Evolutionary conservation across 2,888 invertebrate species (phyloP), one percentile per base, ranked within the genome.

Genomic region (Habroteleia sp.): DNA sequence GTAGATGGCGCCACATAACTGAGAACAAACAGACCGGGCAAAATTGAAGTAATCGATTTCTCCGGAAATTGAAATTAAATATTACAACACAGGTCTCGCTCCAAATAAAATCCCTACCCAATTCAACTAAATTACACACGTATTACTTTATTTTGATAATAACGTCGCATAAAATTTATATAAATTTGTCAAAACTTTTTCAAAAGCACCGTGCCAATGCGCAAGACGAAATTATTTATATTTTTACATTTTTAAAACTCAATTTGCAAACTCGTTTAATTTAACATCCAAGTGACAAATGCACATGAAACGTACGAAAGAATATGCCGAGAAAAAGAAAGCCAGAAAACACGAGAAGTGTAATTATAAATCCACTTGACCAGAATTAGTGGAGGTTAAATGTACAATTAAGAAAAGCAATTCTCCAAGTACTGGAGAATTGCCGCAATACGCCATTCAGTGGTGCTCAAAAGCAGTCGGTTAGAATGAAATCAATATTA

Each of bases 321-420:
- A 48, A 48, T 20, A 11, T n/a, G 8, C 11, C 2, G 11, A 35
- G 35, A 44, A 65, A 54, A 37, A 62, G 8, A 52, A 63, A 33
- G 31, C 16, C 29, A 44, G 25, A 39, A 54, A 20, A 58, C 16
- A 23, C 29, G n/a, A n/a, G 16, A 39, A 58, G 62, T 39, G 69
- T 44, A 72, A 76, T 71, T 63, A 58, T 48, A 33, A 50, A 46
- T 41, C 42, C 76, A 79, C 76, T 78, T 79, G 80, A 80, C 78
- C 62, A 42, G 72, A 77, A 80, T 82, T 79, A 76, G 69, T 46
- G 52, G 75, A 79, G 80, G 79, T 82, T 82, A 82, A 83, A 71
- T 74, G 78, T 41, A 63, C 77, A 79, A 83, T 82, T 82, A 82
- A 78, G 75, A 75, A 69, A 65, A 46, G 68, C 65, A 52, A 68